A percentile compares a stretch with the other conserved stretches of the same genome.
Evolutionary conservation across 2,888 invertebrate species (phyloP).

Genomic region (Frankliniella fusca): DNA sequence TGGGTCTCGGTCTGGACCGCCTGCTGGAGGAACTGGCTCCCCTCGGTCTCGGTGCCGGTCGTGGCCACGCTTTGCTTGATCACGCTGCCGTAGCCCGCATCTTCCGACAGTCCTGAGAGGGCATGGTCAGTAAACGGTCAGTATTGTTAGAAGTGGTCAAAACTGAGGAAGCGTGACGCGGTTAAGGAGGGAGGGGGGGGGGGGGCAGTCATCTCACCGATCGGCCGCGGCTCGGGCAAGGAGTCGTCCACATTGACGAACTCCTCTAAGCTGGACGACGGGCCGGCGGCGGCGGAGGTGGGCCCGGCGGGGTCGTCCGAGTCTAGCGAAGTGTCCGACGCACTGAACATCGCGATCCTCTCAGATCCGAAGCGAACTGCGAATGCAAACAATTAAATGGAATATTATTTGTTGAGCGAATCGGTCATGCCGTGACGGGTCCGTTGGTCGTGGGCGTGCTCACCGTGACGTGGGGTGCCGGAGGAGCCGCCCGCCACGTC

Average conservation of each 20-base stretch:
- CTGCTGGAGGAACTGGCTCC: too few species aligned
- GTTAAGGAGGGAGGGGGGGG: too few species aligned
- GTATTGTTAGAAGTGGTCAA: background rate
- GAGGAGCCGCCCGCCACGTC: background rate
- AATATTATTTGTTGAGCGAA: background rate
- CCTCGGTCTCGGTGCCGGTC: too few species aligned
- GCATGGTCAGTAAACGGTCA: too few species aligned
- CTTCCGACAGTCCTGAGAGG: too few species aligned
- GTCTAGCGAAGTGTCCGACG: background rate
- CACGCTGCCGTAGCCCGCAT: background rate
- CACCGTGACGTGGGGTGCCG: background rate
- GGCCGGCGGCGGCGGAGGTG: background rate
- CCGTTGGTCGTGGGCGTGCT: too few species aligned
- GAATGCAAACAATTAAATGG: background rate
- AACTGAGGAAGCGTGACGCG: background rate
- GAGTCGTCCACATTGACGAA: background rate
- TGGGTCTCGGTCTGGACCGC: background rate
- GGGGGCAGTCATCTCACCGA: too few species aligned
- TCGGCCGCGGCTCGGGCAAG: too few species aligned
- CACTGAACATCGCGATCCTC: background rate
- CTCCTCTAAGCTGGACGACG: background rate
- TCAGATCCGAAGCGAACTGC: background rate
- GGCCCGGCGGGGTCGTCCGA: background rate
- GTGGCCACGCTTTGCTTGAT: background rate
- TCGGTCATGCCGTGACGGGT: too few species aligned